These are phyloP conservation scores for Phyllostomus discolor DNA, from an alignment of 2,113 vertebrate genomes.

Conservation along the genomic window DNA sequence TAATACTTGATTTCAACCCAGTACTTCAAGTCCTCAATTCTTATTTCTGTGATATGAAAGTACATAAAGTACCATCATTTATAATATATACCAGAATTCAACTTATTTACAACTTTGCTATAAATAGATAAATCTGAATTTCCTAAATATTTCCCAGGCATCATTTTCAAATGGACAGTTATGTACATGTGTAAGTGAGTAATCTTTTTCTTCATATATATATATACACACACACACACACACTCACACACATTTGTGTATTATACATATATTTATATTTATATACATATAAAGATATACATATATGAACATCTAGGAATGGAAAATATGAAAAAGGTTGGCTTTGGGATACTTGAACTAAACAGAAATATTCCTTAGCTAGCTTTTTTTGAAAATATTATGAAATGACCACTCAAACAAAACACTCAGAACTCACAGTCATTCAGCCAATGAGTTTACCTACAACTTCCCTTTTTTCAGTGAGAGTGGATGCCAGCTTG, in stretches of 20 bases:
- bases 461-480: slow-evolving; percentile 87
- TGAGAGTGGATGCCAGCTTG: slow-evolving; percentile 86
- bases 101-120: not conserved
- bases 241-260: too few species aligned
- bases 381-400: not conserved
- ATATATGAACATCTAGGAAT: not conserved
- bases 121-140: not conserved
- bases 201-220: not conserved
- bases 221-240: too few species aligned
- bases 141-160: too few species aligned
- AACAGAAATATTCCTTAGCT: not conserved
- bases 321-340: not conserved
- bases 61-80: too few species aligned
- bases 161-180: not conserved
- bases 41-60: too few species aligned
- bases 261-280: too few species aligned
- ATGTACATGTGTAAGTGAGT: not conserved
- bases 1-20: not conserved
- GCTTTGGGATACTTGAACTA: not conserved
- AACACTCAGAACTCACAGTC: not conserved
- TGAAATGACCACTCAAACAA: not conserved
- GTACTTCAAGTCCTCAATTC: too few species aligned
- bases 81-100: not conserved
- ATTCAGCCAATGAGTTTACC: slow-evolving; percentile 78
- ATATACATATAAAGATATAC: not conserved